Base-by-base conservation (phyloP, 2,888 invertebrate genomes). In the Lithophane semibrunnea region DNA sequence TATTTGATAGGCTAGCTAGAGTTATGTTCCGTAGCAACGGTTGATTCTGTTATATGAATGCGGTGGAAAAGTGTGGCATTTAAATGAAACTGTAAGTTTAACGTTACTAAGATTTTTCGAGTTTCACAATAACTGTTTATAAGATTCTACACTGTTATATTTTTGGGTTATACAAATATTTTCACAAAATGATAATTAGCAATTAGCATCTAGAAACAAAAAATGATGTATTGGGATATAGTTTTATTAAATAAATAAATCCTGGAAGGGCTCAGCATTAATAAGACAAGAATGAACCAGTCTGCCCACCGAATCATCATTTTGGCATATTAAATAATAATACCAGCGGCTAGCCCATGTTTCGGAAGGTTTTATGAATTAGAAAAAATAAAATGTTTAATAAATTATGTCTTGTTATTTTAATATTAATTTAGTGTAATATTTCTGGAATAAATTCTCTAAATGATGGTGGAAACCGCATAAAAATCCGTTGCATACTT, bases 1-100 rank as follows among this genome's bases (percentile, higher is more conserved):
- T 78, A 79, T 82, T 86, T 73, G 65, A 85, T 86, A 72, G 65
- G 37, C 58, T n/a, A 21, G 63, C 37, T 37, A 37, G 60, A 47
- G 37, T 69, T 52, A 49, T 76, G 24, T 66, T 68, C 77, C 69
- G 65, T 82, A 76, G 18, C 54, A 66, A 83, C 47, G 71, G 71
- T 65, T 42, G 56, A 47, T 60, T 73, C 69, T 44, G 66, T 76
- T 66, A 65, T 66, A 65, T 64, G 52, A 70, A 44, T 70, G 82
- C 29, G 13, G 52, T 29, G 21, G 52, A 71, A 66, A 80, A 82
- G 2, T 75, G 61, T 47, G 61, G 24, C 13, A 82, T 74, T 61
- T 61, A 42, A 47, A 74, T 74, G 21, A 9, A 81, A 73, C 60
- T 29, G 47, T 61, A n/a, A 18, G n/a, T 58, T 56, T 54, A 42